Conservation (phyloP, 2,113 vertebrate species). For the Peromyscus polionotus region DNA sequence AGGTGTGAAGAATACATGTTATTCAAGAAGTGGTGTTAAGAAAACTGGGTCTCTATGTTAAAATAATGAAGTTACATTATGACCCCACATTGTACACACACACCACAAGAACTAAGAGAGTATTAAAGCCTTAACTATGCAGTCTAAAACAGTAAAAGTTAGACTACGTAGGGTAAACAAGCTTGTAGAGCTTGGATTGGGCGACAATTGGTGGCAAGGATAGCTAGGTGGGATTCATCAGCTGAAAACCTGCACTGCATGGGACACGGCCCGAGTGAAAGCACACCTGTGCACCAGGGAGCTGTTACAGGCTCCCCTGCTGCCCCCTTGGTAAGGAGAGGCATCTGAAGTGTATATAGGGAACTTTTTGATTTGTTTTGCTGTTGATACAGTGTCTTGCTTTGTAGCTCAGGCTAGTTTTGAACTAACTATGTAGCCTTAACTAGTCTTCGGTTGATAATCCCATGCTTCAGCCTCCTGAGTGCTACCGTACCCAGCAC, state of each 20-base stretch:
- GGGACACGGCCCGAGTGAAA: background rate
- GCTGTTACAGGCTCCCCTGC: background rate
- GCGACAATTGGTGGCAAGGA: background rate
- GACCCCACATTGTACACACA: background rate
- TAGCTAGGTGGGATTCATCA: background rate
- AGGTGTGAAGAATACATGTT: background rate
- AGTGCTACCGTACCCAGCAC: background rate
- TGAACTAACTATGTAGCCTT: background rate
- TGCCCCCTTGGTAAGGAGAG: background rate
- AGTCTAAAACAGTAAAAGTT: background rate
- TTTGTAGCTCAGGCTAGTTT: background rate
- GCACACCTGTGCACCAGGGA: background rate
- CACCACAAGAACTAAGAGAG: background rate
- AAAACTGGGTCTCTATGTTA: background rate
- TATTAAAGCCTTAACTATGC: background rate
- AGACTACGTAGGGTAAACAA: background rate
- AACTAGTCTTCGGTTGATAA: background rate
- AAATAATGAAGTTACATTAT: background rate
- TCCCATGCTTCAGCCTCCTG: background rate
- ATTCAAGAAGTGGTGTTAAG: background rate
- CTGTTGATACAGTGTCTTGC: background rate
- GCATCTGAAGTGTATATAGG: background rate
- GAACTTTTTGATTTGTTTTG: background rate
- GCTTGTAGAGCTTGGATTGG: background rate
- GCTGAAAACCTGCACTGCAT: background rate